Percentiles rank a stretch among this genome's conserved stretches.
Evolutionary conservation across 2,888 invertebrate genomes (phyloP).

Genomic region (Epinotia bilunana): DNA sequence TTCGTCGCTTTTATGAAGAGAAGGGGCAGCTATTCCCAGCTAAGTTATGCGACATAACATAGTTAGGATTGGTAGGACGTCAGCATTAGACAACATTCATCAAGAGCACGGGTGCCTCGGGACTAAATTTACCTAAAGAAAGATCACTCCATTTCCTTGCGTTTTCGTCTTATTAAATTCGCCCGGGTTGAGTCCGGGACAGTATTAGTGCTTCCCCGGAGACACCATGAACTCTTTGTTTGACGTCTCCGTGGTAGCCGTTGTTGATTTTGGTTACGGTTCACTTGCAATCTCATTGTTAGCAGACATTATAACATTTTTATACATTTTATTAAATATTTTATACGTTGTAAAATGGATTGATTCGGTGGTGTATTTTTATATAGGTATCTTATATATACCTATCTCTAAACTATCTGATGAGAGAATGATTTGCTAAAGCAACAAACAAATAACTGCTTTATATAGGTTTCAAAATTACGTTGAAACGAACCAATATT

Average conservation of each 20-base stretch:
- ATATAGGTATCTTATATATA: too few species aligned
- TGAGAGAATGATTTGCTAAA: background rate
- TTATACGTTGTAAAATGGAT: too few species aligned
- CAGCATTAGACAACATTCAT: constrained; percentile 32
- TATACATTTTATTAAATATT: background rate
- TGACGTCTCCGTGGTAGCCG: constrained; percentile 5
- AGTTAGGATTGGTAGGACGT: constrained; percentile 5
- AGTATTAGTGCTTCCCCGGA: constrained; percentile 35
- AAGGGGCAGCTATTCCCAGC: constrained; percentile 4
- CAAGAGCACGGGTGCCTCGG: constrained; percentile 16
- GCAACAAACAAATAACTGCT: background rate
- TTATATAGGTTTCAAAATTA: background rate
- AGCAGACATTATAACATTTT: background rate
- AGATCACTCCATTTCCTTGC: constrained; percentile 39
- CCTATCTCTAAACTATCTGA: too few species aligned
- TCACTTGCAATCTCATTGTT: constrained; percentile 14
- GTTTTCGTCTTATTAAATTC: constrained; percentile 42
- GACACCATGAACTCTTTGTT: constrained; percentile 41
- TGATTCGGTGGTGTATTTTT: too few species aligned
- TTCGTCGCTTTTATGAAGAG: constrained; percentile 14
- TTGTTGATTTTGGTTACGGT: constrained; percentile 33
- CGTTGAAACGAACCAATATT: constrained; percentile 3
- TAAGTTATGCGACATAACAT: constrained; percentile 26
- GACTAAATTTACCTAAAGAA: constrained; percentile 38
- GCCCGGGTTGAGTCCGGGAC: constrained; percentile 29